Conservation (phyloP, 2,797 vertebrate species). For the Takifugu ocellatus region DNA sequence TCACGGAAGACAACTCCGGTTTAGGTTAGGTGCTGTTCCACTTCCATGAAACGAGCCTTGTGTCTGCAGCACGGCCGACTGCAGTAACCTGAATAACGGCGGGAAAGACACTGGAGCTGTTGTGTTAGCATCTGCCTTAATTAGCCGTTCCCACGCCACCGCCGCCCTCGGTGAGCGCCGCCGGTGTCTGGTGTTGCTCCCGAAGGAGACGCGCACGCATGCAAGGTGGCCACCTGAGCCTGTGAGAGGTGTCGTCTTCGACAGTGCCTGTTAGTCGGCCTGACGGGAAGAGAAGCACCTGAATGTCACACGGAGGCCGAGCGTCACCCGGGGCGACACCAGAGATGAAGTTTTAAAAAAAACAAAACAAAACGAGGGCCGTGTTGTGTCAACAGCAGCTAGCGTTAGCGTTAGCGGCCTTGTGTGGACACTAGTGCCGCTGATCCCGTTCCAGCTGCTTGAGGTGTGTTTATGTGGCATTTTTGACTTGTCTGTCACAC, state of each 20-base stretch:
- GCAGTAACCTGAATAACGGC: not conserved
- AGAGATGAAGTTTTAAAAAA: no score
- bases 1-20: conserved; percentile 5
- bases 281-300: conserved; percentile 32
- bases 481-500: no score
- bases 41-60: not conserved
- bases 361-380: no score
- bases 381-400: no score
- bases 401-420: no score
- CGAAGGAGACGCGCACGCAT: conserved; percentile 14
- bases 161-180: conserved; percentile 17
- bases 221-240: conserved; percentile 19
- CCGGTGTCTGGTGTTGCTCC: conserved; percentile 41
- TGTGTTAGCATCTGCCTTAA: conserved; percentile 21
- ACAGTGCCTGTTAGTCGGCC: conserved; percentile 37
- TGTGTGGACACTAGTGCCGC: no score
- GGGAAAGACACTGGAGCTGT: not conserved
- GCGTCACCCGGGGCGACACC: not conserved
- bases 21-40: conserved; percentile 1
- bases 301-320: conserved; percentile 10
- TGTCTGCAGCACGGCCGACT: no score
- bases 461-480: no score
- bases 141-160: conserved; percentile 36
- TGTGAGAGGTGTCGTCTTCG: conserved; percentile 23
- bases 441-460: no score